phyloP scores from a whole-genome alignment of 2,797 vertebrate species.

The Chiroxiphia lanceolata region DNA sequence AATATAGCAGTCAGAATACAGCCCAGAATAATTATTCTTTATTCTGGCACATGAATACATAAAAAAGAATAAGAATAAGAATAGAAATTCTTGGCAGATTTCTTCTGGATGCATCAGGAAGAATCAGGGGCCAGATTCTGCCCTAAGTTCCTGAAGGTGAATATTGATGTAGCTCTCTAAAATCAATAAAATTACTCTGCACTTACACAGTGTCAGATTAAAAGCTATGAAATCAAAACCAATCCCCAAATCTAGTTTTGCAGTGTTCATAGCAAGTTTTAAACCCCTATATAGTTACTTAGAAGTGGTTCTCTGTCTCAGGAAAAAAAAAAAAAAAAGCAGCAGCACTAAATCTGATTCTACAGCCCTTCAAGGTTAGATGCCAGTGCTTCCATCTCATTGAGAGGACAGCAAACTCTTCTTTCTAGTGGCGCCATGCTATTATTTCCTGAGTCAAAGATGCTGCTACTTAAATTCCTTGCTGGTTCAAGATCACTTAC shows the following conservation, averaged over 20 bases:
- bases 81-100: not conserved
- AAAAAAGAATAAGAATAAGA: not conserved
- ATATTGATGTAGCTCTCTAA: not conserved
- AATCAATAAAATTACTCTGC: not conserved
- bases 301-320: not conserved
- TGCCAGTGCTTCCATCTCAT: not conserved
- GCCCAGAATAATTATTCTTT: not conserved
- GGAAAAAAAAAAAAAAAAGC: not conserved
- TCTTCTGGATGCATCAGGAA: not conserved
- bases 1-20: not conserved
- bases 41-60: not conserved
- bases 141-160: not conserved
- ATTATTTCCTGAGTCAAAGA: not conserved
- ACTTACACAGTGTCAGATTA: not conserved
- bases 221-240: constrained; percentile 19
- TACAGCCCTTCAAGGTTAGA: not conserved
- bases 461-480: not conserved
- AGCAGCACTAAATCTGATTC: not conserved
- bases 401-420: not conserved
- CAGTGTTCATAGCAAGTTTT: not conserved
- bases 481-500: not conserved
- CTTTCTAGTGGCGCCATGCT: not conserved
- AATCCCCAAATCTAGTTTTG: not conserved
- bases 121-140: not conserved
- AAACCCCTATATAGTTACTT: not conserved